Evolutionary conservation across 2,888 invertebrate genomes (phyloP).

Genomic region (Sinelater perroti): DNA sequence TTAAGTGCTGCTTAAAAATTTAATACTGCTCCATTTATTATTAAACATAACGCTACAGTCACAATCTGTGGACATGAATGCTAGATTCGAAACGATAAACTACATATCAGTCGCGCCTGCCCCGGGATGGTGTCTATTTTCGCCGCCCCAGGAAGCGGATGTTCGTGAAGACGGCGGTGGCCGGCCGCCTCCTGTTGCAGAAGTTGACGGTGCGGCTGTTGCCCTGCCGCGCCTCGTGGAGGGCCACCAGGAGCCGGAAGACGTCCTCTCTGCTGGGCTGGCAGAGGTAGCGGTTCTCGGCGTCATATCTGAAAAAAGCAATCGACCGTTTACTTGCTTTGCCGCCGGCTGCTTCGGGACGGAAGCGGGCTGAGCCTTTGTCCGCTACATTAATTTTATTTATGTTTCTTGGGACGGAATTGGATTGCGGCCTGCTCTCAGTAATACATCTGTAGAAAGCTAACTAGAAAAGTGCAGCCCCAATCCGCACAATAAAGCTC

Average conservation of each 20-base stretch:
- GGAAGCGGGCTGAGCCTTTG: too few species aligned
- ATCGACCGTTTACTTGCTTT: too few species aligned
- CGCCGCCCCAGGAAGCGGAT: conserved; percentile 69
- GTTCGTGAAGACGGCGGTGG: conserved; percentile 69
- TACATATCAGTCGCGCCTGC: conserved; percentile 19
- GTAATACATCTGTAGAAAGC: too few species aligned
- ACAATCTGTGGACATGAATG: conserved; percentile 16
- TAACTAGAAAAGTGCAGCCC: too few species aligned
- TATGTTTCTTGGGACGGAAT: too few species aligned
- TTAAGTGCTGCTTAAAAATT: conserved; percentile 19
- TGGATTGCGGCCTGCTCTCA: too few species aligned
- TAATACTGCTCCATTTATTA: conserved; percentile 14
- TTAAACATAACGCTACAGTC: conserved; percentile 17
- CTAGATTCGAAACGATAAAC: conserved; percentile 22
- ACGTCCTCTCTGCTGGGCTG: conserved; percentile 71
- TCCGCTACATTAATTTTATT: too few species aligned
- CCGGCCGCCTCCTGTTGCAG: conserved; percentile 70
- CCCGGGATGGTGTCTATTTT: conserved; percentile 43
- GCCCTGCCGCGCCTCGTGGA: conserved; percentile 69
- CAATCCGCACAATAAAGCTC: too few species aligned
- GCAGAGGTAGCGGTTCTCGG: conserved; percentile 68
- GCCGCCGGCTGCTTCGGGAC: too few species aligned
- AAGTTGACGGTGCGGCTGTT: conserved; percentile 66
- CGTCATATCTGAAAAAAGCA: conserved; percentile 62
- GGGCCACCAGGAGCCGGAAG: conserved; percentile 66